Conservation (phyloP, 2,888 invertebrate genomes). For the Agrypnus murinus region DNA sequence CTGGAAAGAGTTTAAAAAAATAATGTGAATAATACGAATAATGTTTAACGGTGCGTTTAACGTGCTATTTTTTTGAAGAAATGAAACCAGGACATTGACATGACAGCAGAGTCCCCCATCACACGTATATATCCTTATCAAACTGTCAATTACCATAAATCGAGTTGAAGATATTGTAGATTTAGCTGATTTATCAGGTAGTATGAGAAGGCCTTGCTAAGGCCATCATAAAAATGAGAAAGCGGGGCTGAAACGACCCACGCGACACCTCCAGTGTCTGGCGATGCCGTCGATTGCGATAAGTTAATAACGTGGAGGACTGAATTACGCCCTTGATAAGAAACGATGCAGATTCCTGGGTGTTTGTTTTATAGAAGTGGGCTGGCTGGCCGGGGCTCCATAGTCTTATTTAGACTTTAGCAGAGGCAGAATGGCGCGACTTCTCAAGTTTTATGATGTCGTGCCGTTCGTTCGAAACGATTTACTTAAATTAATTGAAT, state of each 20-base stretch:
- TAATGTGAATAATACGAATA: too few species aligned
- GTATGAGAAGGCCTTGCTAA: conserved; percentile 22
- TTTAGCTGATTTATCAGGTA: conserved; percentile 27
- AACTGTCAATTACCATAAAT: conserved; percentile 30
- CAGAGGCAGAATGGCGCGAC: conserved; percentile 34
- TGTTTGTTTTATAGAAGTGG: too few species aligned
- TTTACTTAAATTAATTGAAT: conserved; percentile 43
- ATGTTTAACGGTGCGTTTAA: too few species aligned
- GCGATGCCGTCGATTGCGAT: conserved; percentile 59
- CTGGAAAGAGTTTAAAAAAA: too few species aligned
- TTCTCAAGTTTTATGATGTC: conserved; percentile 22
- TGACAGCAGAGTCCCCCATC: background rate
- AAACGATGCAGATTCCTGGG: conserved; percentile 42
- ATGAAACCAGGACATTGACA: too few species aligned
- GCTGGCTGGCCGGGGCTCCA: conserved; percentile 46
- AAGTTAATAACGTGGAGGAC: conserved; percentile 59
- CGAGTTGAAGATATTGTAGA: conserved; percentile 19
- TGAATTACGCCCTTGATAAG: conserved; percentile 57
- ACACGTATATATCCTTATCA: conserved; percentile 10
- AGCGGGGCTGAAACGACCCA: conserved; percentile 54
- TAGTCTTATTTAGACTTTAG: conserved; percentile 38
- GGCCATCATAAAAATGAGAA: conserved; percentile 41
- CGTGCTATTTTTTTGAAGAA: too few species aligned
- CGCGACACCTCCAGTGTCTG: conserved; percentile 58
- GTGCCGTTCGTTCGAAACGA: conserved; percentile 31